Base-by-base conservation (phyloP, 1,140 invertebrate species). In the Drosophila varians region DNA sequence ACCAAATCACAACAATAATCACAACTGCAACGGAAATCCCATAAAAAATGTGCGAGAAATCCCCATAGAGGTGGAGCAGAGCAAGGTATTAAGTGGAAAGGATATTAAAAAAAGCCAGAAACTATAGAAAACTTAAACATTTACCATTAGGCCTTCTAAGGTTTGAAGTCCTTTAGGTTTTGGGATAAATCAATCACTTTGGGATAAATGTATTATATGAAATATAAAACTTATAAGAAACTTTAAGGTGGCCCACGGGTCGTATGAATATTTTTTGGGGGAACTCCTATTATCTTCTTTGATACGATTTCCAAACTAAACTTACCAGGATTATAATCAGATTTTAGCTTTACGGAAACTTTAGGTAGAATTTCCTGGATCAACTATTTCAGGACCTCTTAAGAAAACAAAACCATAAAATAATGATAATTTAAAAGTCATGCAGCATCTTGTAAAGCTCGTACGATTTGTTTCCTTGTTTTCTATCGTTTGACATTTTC, bases 1-100 rank as follows among this genome's bases (percentile, higher is more conserved):
- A 66, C 62, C 45, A 49, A 55, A 68, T 56, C 54, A 78, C 70
- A 53, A 79, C 70, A 45, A 56, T 18, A 52, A 57, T 25, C 65
- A 26, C 65, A 68, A 73, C 57, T 62, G 47, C 56, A 66, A 56
- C 51, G 77, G 31, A 64, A 74, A 48, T 71, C 78, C 62, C 45
- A 52, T 56, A 42, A 90, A 90, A 70, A 71, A 89, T 66, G 61
- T 91, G 14, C 90, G 90, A 26, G 87, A 91, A 88, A 91, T 91
- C 49, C 90, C 90, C 61, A 91, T 91, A 21, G 90, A 91, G 61
- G 89, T 90, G 62, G 87, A 90, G 66, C 84, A 88, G 52, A 90
- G 77, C 65, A 82, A 90, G 89, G 89, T 90, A 90, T 69, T 75
- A 46, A 61, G 8, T 4, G 12, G 11, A 6, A 46, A 25, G 42